Base-by-base conservation (phyloP, 1,140 invertebrate species). In the Drosophila repleta region DNA sequence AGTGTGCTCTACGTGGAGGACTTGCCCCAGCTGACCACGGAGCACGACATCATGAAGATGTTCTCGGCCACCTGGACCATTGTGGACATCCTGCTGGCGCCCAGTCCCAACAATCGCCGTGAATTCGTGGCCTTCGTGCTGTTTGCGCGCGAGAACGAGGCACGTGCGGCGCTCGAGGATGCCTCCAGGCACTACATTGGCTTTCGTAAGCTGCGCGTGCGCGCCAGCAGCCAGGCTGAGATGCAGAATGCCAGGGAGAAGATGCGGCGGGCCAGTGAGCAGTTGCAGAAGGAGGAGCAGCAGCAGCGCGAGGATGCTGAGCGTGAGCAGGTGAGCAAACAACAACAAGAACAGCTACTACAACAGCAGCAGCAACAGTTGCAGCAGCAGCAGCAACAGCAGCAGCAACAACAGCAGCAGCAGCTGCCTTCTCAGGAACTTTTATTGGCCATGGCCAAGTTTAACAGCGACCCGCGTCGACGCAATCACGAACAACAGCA, bases 41-140 rank as follows among this genome's bases (percentile, higher is more conserved):
- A 96, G 79, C 94, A 95, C 65, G 96, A 97, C 73, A 94, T 97
- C 6, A 94, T 95, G 17, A 95, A 96, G 76, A 93, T 96, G 52
- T 96, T 97, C 80, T 94, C 94, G 0, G 68, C 83, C 4, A 94
- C 95, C 0, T 95, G 94, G 85, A 94, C 95, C 3, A 92, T 97
- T 6, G 92, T 96, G 1, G 94, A 95, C 20, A 94, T 97, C n/a
- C 94, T 94, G 13, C 83, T 94, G 18, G 93, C 93, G 26, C 93
- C 94, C 15, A 94, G 94, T 68, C 93, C 93, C 10, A 93, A 92
- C 62, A 93, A 92, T 48, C 92, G 92, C 24, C 93, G 93, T 0
- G 93, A 93, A 70, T 94, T 91, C 83, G 92, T 93, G 49, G 96
- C 94, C 0, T 96, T 95, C 91, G 95, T 97, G 1, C 94, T 97